phyloP scores from a whole-genome alignment of 2,888 invertebrate genomes.

The Sesia bembeciformis region DNA sequence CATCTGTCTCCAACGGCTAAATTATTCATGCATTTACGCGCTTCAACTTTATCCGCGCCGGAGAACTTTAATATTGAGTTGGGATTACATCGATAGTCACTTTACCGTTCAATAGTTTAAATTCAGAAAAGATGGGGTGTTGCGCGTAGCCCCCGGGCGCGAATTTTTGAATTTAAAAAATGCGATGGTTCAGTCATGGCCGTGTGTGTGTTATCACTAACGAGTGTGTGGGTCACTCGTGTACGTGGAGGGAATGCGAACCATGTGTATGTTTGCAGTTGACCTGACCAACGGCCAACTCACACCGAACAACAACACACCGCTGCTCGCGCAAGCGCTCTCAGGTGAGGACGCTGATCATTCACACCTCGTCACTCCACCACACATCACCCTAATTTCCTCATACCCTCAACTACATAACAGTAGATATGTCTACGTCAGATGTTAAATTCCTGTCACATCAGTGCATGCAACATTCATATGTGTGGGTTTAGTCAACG shows the following conservation, averaged over 20 bases:
- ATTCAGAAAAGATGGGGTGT: constrained; percentile 41
- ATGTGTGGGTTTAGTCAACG: no score
- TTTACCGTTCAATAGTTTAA: constrained; percentile 54
- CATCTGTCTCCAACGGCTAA: constrained; percentile 62
- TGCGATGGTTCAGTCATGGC: constrained; percentile 70
- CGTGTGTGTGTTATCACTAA: constrained; percentile 45
- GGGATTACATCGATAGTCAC: constrained; percentile 58
- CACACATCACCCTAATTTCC: neutral
- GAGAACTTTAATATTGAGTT: constrained; percentile 56
- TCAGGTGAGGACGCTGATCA: constrained; percentile 81
- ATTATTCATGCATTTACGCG: constrained; percentile 71
- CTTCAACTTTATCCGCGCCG: constrained; percentile 49
- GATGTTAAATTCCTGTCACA: no score
- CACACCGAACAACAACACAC: constrained; percentile 96
- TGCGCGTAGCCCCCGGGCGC: constrained; percentile 15
- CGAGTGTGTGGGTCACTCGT: constrained; percentile 49
- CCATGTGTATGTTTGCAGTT: constrained; percentile 86
- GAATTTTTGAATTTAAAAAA: constrained; percentile 30
- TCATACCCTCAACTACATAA: no score
- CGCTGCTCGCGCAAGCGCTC: constrained; percentile 95
- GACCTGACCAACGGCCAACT: constrained; percentile 96
- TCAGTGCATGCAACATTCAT: no score
- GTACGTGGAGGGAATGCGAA: constrained; percentile 72
- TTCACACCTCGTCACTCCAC: constrained; percentile 9
- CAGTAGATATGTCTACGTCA: no score